Base-by-base conservation (phyloP, 2,113 vertebrate genomes). In the Mastomys natalensis region DNA sequence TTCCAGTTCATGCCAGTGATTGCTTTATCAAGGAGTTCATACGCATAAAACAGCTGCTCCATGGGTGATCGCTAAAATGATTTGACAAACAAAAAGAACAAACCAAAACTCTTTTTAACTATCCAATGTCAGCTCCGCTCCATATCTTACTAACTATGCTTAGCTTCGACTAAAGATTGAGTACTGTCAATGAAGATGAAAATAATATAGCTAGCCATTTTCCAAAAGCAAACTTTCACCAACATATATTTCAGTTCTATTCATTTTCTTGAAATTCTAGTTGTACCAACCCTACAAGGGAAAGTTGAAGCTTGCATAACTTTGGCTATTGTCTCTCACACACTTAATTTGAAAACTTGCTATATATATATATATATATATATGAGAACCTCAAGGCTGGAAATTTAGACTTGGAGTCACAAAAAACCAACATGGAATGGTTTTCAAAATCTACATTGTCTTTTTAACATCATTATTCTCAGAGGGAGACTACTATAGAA, bases 11-110 rank as follows among this genome's bases (percentile, higher is more conserved):
- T 96, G 96, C 86, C 97, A 87, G 97, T 86, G 60, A 99, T 98
- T 85, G 99, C 98, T 93, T 98, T 99, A 60, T 99, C 98, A n/a
- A 99, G 98, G 92, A 98, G 96, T 95, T 99, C 97, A 98, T 98
- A 99, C 80, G 98, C 98, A 97, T 98, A 98, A 89, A 98, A 94
- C 76, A 99, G 98, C 95, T 99, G 98, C 88, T 99, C 98, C 87
- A 31, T 37, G 5, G 98, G 96, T 11, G 98, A 97, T 97, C 97
- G 99, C 99, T 99, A 96, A 97, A 98, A 98, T 76, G 21, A 96
- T 98, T 97, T 94, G 37, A 94, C 51, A 97, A 22, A 96, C 9
- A 95, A 97, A 97, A 89, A 0, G 93, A 53, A 10, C 96, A 96
- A 58, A 84, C 58, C 0, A 53, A 93, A 97, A 85, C 24, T 85